phyloP scores from a whole-genome alignment of 2,113 vertebrate species.

The Zapornia atra region DNA sequence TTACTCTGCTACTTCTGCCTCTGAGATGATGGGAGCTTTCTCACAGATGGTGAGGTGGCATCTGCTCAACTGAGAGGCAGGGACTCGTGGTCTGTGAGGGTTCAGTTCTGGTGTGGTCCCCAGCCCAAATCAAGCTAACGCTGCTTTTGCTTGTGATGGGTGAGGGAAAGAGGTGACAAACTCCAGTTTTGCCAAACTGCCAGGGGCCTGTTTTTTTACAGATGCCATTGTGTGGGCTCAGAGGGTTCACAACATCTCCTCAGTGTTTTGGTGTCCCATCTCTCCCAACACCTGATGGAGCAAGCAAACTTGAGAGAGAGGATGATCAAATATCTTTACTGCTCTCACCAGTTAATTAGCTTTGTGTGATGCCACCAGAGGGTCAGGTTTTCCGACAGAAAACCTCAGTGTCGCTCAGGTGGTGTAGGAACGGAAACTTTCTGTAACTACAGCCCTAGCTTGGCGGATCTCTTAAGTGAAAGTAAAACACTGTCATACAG shows the following conservation, averaged over 20 bases:
- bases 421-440: not conserved
- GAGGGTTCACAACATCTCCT: not conserved
- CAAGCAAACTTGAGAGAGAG: not conserved
- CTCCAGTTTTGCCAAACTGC: not conserved
- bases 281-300: not conserved
- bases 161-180: not conserved
- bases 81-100: too few relatives aligned
- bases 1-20: too few relatives aligned
- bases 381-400: not conserved
- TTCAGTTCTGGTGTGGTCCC: not conserved
- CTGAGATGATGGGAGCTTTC: too few relatives aligned
- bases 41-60: too few relatives aligned
- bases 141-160: not conserved
- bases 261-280: not conserved
- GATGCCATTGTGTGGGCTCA: not conserved
- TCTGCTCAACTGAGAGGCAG: too few relatives aligned
- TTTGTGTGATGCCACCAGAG: not conserved
- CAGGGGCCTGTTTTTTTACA: not conserved
- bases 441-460: not conserved
- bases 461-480: not conserved
- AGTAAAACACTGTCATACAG: not conserved
- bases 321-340: not conserved
- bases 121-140: not conserved
- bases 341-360: not conserved
- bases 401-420: not conserved